Percentiles rank a stretch among this genome's conserved stretches.
Evolutionary conservation across 2,113 vertebrate genomes (phyloP).

Genomic region (Felis chaus): DNA sequence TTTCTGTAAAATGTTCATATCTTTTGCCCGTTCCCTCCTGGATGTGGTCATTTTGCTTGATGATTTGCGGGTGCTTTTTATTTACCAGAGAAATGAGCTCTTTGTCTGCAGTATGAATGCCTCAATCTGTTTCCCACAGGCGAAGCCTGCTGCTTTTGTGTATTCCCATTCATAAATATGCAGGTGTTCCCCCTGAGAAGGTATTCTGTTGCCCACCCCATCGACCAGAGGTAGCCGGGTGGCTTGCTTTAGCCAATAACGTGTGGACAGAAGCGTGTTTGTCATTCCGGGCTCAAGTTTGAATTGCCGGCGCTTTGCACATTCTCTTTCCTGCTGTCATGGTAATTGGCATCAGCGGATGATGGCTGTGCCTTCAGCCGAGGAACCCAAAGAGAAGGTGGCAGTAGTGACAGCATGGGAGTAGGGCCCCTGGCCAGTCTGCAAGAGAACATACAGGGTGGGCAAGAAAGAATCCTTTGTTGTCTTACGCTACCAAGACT

Average conservation of each 20-base stretch:
- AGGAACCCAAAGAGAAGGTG: not conserved
- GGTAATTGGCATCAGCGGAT: not conserved
- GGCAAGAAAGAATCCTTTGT: not conserved
- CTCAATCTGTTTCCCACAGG: not conserved
- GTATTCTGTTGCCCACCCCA: no score
- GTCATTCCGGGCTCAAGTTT: not conserved
- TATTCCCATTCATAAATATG: not conserved
- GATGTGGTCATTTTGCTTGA: not conserved
- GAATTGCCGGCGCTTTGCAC: not conserved
- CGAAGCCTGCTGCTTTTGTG: not conserved
- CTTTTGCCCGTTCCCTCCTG: not conserved
- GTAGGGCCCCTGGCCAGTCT: not conserved
- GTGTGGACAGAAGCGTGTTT: not conserved
- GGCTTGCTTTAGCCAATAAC: not conserved
- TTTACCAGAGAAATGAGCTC: not conserved
- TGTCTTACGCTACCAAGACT: not conserved
- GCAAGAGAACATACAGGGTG: no score
- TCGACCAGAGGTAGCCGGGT: not conserved
- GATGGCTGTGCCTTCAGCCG: not conserved
- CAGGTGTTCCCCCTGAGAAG: not conserved
- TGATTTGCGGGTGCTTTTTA: not conserved
- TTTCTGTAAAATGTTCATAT: not conserved
- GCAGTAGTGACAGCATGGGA: not conserved
- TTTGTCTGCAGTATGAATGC: not conserved
- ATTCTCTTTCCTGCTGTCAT: not conserved